A percentile compares a stretch with the other conserved stretches of the same genome.
Evolutionary conservation across 1,140 invertebrate species (phyloP).

Genomic region (Philaenus spumarius): DNA sequence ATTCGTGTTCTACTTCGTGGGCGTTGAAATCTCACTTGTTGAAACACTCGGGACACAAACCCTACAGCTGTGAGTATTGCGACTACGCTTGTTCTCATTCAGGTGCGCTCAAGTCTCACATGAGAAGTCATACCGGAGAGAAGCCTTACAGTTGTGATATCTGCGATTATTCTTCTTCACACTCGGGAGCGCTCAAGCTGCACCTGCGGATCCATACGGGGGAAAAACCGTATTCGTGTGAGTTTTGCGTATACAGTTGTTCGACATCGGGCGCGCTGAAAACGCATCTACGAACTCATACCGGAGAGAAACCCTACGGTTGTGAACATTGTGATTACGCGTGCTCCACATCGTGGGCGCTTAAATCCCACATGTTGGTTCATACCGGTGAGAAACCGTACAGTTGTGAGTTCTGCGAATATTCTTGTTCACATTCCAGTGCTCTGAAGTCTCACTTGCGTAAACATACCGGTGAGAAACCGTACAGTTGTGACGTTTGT

Average conservation of each 20-base stretch:
- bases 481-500: conserved; percentile 43
- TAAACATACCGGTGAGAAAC: conserved; percentile 39
- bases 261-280: no score
- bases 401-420: conserved; percentile 16
- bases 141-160: not conserved
- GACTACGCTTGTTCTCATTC: not conserved
- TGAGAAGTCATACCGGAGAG: not conserved
- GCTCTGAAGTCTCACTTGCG: conserved; percentile 19
- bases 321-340: no score
- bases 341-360: not conserved
- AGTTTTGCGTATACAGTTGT: no score
- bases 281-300: no score
- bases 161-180: not conserved
- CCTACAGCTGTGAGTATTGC: not conserved
- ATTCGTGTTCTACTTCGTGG: not conserved
- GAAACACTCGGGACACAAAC: not conserved
- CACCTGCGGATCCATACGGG: no score
- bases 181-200: no score
- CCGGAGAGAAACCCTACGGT: no score
- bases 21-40: not conserved
- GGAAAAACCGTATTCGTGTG: no score
- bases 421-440: conserved; percentile 4
- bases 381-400: conserved; percentile 12
- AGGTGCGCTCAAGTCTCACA: not conserved
- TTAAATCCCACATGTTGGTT: conserved; percentile 6